Percentiles rank a stretch among this genome's conserved stretches.
Evolutionary conservation across 2,888 invertebrate genomes (phyloP).

Genomic region (Tethea ocularis): DNA sequence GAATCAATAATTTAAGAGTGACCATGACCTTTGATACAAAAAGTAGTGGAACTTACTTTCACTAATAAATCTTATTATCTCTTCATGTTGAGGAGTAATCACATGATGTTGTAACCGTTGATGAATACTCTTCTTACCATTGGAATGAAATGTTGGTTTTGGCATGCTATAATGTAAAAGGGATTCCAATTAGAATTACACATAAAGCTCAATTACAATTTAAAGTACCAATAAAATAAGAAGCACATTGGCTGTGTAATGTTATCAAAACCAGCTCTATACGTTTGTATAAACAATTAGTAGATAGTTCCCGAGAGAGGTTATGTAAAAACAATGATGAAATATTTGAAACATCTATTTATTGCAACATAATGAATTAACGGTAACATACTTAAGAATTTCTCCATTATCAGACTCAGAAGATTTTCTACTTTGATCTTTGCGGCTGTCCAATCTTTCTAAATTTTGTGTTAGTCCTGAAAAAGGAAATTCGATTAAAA

Average conservation of each 20-base stretch:
- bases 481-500: conserved; percentile 53
- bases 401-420: conserved; percentile 87
- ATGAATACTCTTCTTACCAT: conserved; percentile 85
- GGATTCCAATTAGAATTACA: conserved; percentile 13
- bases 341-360: conserved; percentile 48
- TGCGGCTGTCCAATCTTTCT: conserved; percentile 89
- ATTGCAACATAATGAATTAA: conserved; percentile 41
- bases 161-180: conserved; percentile 85
- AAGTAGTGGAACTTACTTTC: conserved; percentile 87
- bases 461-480: conserved; percentile 92
- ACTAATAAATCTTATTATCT: conserved; percentile 93
- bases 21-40: conserved; percentile 2
- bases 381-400: conserved; percentile 83
- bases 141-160: conserved; percentile 91
- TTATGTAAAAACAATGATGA: conserved; percentile 80
- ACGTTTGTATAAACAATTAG: conserved; percentile 24
- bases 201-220: not conserved
- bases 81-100: conserved; percentile 91
- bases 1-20: not conserved
- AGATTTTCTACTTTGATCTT: conserved; percentile 87
- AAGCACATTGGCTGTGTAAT: conserved; percentile 7
- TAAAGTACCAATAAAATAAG: conserved; percentile 12
- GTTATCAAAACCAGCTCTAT: conserved; percentile 11
- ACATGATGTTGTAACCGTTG: conserved; percentile 84
- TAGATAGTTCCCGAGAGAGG: conserved; percentile 52